Evolutionary conservation across 2,888 invertebrate genomes (phyloP).

Genomic region (Tenodera sinensis): DNA sequence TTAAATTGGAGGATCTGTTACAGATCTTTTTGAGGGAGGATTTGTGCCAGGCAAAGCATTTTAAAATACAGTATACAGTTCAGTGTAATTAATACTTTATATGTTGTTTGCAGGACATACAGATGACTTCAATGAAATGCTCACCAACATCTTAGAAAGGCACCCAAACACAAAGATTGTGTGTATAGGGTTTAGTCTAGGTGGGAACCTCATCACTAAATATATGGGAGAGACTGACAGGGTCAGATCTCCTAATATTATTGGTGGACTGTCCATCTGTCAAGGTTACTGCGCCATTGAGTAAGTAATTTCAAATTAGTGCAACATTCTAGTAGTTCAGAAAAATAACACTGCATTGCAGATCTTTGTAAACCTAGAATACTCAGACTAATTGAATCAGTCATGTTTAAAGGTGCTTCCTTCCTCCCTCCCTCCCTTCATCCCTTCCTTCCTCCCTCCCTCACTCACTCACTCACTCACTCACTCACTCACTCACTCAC

Average conservation of each 20-base stretch:
- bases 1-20: no score
- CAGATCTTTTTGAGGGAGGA: no score
- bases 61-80: not conserved
- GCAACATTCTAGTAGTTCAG: no score
- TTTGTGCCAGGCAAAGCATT: no score
- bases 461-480: no score
- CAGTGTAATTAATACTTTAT: slow-evolving; percentile 25
- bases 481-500: no score
- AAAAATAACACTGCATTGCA: no score
- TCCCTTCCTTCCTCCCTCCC: no score
- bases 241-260: slow-evolving; percentile 63
- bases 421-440: no score
- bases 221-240: slow-evolving; percentile 77
- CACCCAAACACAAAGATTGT: slow-evolving; percentile 76
- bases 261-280: slow-evolving; percentile 88
- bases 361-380: no score
- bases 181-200: slow-evolving; percentile 88
- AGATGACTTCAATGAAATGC: slow-evolving; percentile 81
- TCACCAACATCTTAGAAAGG: slow-evolving; percentile 66
- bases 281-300: slow-evolving; percentile 90
- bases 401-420: no score
- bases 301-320: slow-evolving; percentile 55
- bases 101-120: slow-evolving; percentile 67
- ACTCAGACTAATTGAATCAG: no score
- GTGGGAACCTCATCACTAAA: slow-evolving; percentile 90